These are phyloP conservation scores for Desmophyllum pertusum DNA, from an alignment of 92 coral and sea anemone species.

Conservation along the genomic window DNA sequence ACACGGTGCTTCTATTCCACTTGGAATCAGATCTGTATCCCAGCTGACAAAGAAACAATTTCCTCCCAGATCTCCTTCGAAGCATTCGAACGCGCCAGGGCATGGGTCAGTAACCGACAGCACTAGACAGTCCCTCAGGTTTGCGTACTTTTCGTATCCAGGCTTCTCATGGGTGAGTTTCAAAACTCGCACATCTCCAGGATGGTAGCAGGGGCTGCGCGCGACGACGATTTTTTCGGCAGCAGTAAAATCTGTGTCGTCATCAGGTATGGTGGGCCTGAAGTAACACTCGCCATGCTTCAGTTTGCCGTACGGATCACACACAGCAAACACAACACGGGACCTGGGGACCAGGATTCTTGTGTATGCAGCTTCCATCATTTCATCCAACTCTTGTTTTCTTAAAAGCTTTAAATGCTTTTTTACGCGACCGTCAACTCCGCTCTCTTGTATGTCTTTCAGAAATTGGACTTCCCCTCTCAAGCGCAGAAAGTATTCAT, in stretches of 20 bases:
- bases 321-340: slow-evolving; percentile 68
- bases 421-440: slow-evolving; percentile 11
- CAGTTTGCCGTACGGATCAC: slow-evolving; percentile 62
- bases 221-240: slow-evolving; percentile 55
- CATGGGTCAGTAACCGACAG: slow-evolving; percentile 48
- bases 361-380: neutral
- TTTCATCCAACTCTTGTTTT: slow-evolving; percentile 33
- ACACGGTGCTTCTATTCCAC: neutral
- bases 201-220: slow-evolving; percentile 64
- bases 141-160: slow-evolving; percentile 39
- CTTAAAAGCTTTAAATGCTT: neutral
- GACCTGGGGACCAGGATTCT: slow-evolving; percentile 67
- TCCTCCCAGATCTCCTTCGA: slow-evolving; percentile 55
- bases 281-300: slow-evolving; percentile 67
- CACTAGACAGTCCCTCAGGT: slow-evolving; percentile 69
- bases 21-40: slow-evolving; percentile 67
- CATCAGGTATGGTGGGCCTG: slow-evolving; percentile 63
- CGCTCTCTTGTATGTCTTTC: slow-evolving; percentile 43
- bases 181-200: slow-evolving; percentile 64
- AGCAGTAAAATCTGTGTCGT: slow-evolving; percentile 46
- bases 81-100: slow-evolving; percentile 62
- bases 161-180: slow-evolving; percentile 48
- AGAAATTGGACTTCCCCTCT: slow-evolving; percentile 43
- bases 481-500: slow-evolving; percentile 53
- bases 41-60: slow-evolving; percentile 71